These are phyloP conservation scores for Cheirogaleus medius DNA, from an alignment of 2,113 vertebrate species.

Conservation along the genomic window DNA sequence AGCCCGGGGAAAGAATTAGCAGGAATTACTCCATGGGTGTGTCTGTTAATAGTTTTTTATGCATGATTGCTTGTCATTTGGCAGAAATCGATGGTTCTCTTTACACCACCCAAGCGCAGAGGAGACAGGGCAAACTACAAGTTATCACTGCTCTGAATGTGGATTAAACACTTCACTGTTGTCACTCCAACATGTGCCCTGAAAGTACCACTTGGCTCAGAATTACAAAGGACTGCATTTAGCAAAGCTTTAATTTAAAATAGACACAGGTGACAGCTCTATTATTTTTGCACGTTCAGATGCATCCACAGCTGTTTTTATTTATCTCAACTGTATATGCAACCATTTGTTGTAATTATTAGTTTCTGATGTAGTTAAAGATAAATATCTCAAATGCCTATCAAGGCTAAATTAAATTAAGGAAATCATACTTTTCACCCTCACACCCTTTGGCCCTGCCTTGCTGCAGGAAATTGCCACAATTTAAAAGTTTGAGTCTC, in stretches of 20 bases:
- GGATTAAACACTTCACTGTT: constrained; percentile 58
- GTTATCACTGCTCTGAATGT: constrained; percentile 35
- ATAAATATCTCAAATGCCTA: constrained; percentile 71
- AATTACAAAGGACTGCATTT: constrained; percentile 44
- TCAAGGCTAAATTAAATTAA: constrained; percentile 68
- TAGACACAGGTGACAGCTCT: constrained; percentile 75
- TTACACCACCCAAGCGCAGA: constrained; percentile 45
- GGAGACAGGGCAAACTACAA: constrained; percentile 48
- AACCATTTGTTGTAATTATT: constrained; percentile 74
- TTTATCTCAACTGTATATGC: constrained; percentile 45
- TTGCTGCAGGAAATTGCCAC: neutral
- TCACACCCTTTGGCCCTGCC: neutral
- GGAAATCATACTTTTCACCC: constrained; percentile 35
- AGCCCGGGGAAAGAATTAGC: constrained; percentile 72
- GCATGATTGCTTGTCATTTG: constrained; percentile 74
- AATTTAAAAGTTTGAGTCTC: neutral
- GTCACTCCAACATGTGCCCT: constrained; percentile 27
- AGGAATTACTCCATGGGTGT: constrained; percentile 54
- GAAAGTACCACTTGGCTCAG: constrained; percentile 54
- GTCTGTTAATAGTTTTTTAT: constrained; percentile 75
- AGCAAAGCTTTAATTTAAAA: constrained; percentile 73
- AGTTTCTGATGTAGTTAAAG: constrained; percentile 57
- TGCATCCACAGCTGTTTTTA: constrained; percentile 74
- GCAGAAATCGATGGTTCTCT: constrained; percentile 78
- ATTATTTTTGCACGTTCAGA: constrained; percentile 61